Conservation (phyloP, 2,888 invertebrate genomes). For the Drosophila acutilabella region DNA sequence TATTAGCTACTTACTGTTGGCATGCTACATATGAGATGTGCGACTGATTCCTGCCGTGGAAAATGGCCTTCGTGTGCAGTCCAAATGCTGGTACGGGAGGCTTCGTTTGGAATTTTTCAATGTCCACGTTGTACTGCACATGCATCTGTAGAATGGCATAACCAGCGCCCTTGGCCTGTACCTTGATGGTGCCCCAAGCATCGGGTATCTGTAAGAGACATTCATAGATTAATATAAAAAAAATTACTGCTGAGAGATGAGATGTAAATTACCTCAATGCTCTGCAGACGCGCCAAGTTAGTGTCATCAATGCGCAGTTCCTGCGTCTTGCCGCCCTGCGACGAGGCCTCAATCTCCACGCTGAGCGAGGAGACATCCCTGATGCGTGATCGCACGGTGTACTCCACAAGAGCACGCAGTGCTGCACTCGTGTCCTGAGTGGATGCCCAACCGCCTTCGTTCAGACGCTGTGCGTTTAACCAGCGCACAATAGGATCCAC, state of each 20-base stretch:
- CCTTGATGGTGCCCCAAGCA: constrained; percentile 97
- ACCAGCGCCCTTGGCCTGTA: constrained; percentile 96
- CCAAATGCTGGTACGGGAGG: constrained; percentile 94
- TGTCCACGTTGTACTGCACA: constrained; percentile 96
- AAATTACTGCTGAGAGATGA: too few relatives aligned
- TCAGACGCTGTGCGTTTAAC: constrained; percentile 94
- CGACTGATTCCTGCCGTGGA: constrained; percentile 96
- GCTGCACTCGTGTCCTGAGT: constrained; percentile 96
- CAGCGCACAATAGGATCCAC: constrained; percentile 95
- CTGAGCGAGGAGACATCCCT: constrained; percentile 93
- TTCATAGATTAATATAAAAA: neutral
- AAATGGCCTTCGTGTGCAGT: constrained; percentile 90
- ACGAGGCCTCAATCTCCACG: constrained; percentile 93
- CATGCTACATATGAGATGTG: constrained; percentile 94
- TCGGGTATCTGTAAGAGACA: constrained; percentile 89
- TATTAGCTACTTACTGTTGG: constrained; percentile 88
- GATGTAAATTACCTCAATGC: constrained; percentile 91
- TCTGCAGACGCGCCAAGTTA: constrained; percentile 92
- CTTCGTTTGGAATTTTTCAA: constrained; percentile 92
- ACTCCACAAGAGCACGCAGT: constrained; percentile 94
- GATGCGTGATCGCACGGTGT: constrained; percentile 93
- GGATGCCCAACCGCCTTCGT: constrained; percentile 95
- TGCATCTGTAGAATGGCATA: constrained; percentile 97
- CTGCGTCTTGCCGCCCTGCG: constrained; percentile 89
- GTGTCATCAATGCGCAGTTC: constrained; percentile 90